phyloP scores from a whole-genome alignment of 23 tunicate genomes.

The Oikopleura dioica region DNA sequence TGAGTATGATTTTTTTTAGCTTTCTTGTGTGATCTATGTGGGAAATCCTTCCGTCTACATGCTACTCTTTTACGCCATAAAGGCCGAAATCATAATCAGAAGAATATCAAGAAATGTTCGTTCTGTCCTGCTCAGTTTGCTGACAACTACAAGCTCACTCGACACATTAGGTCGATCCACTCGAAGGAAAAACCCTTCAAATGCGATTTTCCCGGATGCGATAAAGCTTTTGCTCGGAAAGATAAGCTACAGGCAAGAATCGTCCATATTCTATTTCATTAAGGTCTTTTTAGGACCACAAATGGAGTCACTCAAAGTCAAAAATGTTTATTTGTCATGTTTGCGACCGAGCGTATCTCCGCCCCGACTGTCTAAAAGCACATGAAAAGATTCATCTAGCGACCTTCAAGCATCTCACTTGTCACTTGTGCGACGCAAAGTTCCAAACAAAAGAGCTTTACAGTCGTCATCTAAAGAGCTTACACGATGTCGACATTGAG shows the following conservation, averaged over 20 bases:
- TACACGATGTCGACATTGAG: too few relatives aligned
- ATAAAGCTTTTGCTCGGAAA: not conserved
- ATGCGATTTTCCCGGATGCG: not conserved
- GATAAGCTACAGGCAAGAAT: not conserved
- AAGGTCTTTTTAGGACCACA: not conserved
- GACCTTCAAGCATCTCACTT: too few relatives aligned
- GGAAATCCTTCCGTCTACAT: not conserved
- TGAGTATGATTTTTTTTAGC: not conserved
- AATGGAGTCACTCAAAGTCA: conserved; percentile 5
- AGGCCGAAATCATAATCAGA: not conserved
- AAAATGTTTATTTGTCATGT: conserved; percentile 5
- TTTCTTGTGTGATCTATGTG: conserved; percentile 11
- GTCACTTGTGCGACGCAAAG: too few relatives aligned
- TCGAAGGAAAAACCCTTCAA: not conserved
- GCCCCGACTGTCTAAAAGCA: conserved; percentile 1
- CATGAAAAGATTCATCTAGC: not conserved
- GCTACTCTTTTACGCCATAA: conserved; percentile 7
- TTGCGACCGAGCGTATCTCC: not conserved
- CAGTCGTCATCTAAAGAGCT: too few relatives aligned
- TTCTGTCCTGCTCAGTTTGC: not conserved
- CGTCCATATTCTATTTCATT: not conserved
- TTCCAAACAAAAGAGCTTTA: too few relatives aligned
- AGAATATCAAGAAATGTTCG: not conserved
- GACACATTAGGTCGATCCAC: conserved; percentile 5
- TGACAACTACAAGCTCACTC: not conserved